These are phyloP conservation scores for Avahi laniger DNA, from an alignment of 2,797 vertebrate genomes.

Conservation along the genomic window DNA sequence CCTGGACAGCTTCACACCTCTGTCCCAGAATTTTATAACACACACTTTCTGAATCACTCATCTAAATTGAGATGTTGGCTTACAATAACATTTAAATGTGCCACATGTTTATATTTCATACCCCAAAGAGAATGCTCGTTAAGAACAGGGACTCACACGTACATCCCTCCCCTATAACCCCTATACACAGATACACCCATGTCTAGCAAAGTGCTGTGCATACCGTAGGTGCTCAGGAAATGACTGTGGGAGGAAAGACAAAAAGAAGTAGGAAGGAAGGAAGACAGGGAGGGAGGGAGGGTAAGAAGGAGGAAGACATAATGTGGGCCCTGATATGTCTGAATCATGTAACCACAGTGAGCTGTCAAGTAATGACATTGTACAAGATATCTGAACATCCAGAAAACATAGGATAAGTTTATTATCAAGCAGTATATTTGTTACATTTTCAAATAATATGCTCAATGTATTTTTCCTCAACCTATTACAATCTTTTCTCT, in stretches of 20 bases:
- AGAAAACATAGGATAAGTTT: background rate
- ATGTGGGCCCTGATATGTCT: background rate
- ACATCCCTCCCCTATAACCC: background rate
- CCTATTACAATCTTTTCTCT: background rate
- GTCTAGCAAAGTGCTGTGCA: background rate
- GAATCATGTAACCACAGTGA: background rate
- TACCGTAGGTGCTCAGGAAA: background rate
- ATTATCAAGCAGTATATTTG: background rate
- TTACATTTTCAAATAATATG: conserved; percentile 7
- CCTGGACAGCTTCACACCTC: background rate
- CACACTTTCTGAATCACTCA: background rate
- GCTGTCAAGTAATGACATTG: background rate
- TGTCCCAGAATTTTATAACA: conserved; percentile 38
- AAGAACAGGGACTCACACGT: background rate
- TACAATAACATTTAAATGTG: conserved; percentile 41
- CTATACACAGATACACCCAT: background rate
- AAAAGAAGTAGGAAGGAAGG: background rate
- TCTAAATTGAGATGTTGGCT: background rate
- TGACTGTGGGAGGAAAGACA: conserved; percentile 2
- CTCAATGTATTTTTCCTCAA: background rate
- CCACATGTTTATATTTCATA: conserved; percentile 26
- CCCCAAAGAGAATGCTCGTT: background rate
- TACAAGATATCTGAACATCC: conserved; percentile 10
- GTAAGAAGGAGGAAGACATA: background rate
- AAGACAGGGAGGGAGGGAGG: background rate